Evolutionary conservation across 1,140 invertebrate species (phyloP), one percentile per base, ranked within the genome.

Genomic region (Nephila pilipes): DNA sequence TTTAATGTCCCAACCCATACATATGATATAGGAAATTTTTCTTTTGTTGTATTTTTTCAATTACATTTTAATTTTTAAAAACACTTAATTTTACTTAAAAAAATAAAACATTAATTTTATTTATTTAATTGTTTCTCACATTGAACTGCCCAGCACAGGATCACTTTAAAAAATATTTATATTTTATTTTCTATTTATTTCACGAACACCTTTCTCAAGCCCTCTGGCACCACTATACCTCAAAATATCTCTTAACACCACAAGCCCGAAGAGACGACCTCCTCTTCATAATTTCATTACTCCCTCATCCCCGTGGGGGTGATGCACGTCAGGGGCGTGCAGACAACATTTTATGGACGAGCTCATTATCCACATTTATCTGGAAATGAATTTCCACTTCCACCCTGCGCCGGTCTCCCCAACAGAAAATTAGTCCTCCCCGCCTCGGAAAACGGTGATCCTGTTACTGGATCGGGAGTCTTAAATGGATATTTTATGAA

Each of bases 241-340:
- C 80, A 25, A 6, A 79, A 58, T 10, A n/a, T 4, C n/a, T 10
- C 8, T 32, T 81, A 18, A 25, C 63, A 46, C 57, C 36, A 22
- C 46, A 1, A 14, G 36, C 36, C 14, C 29, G 79, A 81, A 81
- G 20, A 80, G 29, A 60, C 54, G 79, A n/a, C 54, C 25, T 46
- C 14, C 65, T 65, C 90, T 75, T 92, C 79, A 83, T 92, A 92
- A 92, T 92, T 92, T 75, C 90, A 92, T 92, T 92, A 92, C 80
- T 22, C 60, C 80, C 58, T 75, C 22, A 22, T 18, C 90, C 81
- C 63, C 80, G 12, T 20, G 90, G 69, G 90, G 75, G 38, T 36
- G 29, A 81, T 92, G 38, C 36, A 60, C 55, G 90, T 92, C 90
- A 92, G 58, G 60, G 81, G 58, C 81, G 90, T 85, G 81, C 90